Percentiles rank a stretch among this genome's conserved stretches.
phyloP scores from a whole-genome alignment of 2,113 vertebrate species.

The Psammodynastes pulverulentus region DNA sequence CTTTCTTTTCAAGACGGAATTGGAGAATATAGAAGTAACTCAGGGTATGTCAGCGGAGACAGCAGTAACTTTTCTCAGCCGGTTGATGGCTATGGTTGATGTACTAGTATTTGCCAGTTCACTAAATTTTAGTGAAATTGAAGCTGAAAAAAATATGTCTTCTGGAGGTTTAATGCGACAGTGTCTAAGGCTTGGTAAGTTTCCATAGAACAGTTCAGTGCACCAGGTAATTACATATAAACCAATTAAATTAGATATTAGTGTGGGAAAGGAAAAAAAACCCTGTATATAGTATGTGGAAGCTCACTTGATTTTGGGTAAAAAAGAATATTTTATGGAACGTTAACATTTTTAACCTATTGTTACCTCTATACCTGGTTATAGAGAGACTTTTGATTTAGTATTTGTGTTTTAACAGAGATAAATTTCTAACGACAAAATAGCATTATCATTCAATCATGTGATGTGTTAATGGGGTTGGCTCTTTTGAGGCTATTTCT shows the following conservation, averaged over 20 bases:
- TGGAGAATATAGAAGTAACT: conserved; percentile 93
- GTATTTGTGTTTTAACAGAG: conserved; percentile 6
- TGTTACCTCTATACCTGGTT: neutral
- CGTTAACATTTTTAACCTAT: neutral
- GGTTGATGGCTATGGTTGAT: conserved; percentile 97
- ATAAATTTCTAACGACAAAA: neutral
- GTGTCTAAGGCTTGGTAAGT: conserved; percentile 93
- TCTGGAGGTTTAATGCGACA: conserved; percentile 96
- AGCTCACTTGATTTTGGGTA: conserved; percentile 29
- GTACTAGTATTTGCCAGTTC: conserved; percentile 96
- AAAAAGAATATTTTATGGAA: conserved; percentile 14
- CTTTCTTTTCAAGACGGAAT: conserved; percentile 80
- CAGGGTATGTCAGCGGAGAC: conserved; percentile 98
- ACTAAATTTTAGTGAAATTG: conserved; percentile 97
- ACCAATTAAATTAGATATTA: conserved; percentile 22
- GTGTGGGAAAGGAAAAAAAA: neutral
- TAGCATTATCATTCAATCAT: neutral
- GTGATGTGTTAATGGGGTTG: neutral
- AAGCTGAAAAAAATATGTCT: conserved; percentile 99
- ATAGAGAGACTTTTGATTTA: neutral
- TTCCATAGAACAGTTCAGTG: neutral
- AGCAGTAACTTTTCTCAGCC: conserved; percentile 91
- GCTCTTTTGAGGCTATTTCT: neutral
- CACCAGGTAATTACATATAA: conserved; percentile 47
- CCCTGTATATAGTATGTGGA: neutral